Evolutionary conservation across 2,797 vertebrate species (phyloP).

Genomic region (Sebastes ruberrimus): DNA sequence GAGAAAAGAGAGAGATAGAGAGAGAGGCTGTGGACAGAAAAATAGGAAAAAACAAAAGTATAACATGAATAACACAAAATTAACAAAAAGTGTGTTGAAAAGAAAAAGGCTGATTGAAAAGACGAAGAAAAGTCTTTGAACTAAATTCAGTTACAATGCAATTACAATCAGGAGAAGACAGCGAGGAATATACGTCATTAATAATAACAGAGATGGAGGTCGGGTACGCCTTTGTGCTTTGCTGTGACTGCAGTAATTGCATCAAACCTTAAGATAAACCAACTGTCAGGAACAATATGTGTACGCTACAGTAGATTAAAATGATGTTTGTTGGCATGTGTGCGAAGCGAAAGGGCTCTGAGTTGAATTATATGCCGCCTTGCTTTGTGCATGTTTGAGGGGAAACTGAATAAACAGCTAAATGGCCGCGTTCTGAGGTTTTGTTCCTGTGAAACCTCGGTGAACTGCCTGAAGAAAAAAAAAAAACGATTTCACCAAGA

Average conservation of each 20-base stretch:
- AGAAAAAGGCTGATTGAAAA: background rate
- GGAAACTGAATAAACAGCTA: conserved; percentile 2
- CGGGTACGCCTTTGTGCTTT: conserved; percentile 1
- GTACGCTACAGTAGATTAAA: conserved; percentile 5
- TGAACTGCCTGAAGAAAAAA: conserved; percentile 47
- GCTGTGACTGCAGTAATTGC: conserved; percentile 31
- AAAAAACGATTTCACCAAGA: conserved; percentile 51
- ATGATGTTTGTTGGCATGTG: conserved; percentile 16
- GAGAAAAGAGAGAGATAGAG: background rate
- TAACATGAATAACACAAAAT: background rate
- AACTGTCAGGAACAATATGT: conserved; percentile 23
- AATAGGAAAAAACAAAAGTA: background rate
- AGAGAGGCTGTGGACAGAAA: background rate
- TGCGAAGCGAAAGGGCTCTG: conserved; percentile 2
- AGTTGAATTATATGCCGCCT: background rate
- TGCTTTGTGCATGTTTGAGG: conserved; percentile 8
- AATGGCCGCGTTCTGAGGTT: conserved; percentile 32
- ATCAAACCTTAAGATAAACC: conserved; percentile 27
- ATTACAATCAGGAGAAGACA: conserved; percentile 29
- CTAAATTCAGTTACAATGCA: conserved; percentile 10
- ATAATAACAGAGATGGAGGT: conserved; percentile 24
- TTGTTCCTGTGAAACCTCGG: conserved; percentile 52
- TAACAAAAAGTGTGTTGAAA: background rate
- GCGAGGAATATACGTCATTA: conserved; percentile 8
- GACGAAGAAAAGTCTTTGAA: conserved; percentile 4